These are phyloP conservation scores for Poeciliopsis presidionis DNA, from an alignment of 2,797 vertebrate genomes.

Conservation along the genomic window DNA sequence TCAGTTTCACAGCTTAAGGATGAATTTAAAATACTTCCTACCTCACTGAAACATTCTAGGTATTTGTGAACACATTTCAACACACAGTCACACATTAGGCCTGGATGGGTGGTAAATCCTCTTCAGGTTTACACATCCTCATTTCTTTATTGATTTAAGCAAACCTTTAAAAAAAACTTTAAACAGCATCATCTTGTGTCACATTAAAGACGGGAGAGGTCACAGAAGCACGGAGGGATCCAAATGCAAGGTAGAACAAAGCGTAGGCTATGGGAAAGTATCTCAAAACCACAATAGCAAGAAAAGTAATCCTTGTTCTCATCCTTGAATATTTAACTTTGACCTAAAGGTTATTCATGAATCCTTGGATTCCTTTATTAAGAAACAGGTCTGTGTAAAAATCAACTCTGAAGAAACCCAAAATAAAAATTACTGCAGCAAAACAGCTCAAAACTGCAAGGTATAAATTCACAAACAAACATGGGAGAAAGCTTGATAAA, in stretches of 20 bases:
- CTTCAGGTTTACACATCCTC: background rate
- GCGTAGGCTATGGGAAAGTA: background rate
- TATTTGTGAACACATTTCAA: background rate
- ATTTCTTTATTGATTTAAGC: slow-evolving; percentile 1
- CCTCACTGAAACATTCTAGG: background rate
- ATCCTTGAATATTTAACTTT: background rate
- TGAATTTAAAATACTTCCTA: background rate
- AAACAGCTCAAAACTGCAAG: background rate
- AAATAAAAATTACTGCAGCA: background rate
- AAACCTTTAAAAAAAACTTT: background rate
- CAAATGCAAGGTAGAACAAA: background rate
- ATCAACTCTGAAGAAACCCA: background rate
- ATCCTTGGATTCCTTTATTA: background rate
- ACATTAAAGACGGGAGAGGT: background rate
- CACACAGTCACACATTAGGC: background rate
- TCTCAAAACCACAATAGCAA: background rate
- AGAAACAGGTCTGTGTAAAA: background rate
- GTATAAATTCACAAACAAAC: background rate
- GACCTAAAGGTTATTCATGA: background rate
- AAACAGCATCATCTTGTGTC: background rate
- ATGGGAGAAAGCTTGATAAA: background rate
- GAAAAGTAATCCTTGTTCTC: background rate
- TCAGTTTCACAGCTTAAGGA: background rate
- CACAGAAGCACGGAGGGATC: background rate
- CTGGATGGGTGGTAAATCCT: background rate